Evolutionary conservation across 2,113 vertebrate genomes (phyloP), one percentile per base, ranked within the genome.

Genomic region (Sebastes fasciatus): DNA sequence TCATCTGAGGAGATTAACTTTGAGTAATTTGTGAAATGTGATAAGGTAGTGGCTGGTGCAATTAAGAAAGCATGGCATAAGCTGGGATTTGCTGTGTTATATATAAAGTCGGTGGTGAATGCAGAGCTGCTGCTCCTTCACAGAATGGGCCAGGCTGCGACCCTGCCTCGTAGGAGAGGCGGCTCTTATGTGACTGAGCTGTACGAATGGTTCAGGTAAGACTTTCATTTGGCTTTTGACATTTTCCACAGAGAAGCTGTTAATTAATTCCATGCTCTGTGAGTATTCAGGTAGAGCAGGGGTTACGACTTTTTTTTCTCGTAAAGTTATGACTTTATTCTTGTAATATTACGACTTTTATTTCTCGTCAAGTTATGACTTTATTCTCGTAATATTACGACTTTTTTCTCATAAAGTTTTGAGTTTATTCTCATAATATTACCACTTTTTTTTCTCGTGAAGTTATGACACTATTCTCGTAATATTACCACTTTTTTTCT

Each of bases 121-220:
- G 79, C 78, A 26, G 69, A 77, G 69, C 57, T 54, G 46, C 8
- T 43, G 34, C 61, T 58, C n/a, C 68, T n/a, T 80, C 43, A 80
- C 76, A 93, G 65, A 80, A 91, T 93, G 94, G 94, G 94, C 80
- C 95, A 96, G 86, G 88, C 93, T 87, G 91, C 93, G 6, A 85
- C 91, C 19, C 91, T 91, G 45, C 91, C 87, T 4, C 80, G 86
- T 60, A 88, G 79, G 68, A 90, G 78, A 88, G 88, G 87, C 26
- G 91, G 93, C 73, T 88, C 91, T 26, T 95, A 93, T 73, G 73
- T 92, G 75, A 89, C 92, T 26, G 89, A 96, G 63, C 88, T 95
- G 23, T 89, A 95, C 71, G 82, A 93, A 1, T 94, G 94, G 91
- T 94, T 93, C 89, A 94, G 92, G 94, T 95, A 93, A 91, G 88